These are phyloP conservation scores for Diachrysia chrysitis DNA, from an alignment of 2,888 invertebrate species.

Conservation along the genomic window DNA sequence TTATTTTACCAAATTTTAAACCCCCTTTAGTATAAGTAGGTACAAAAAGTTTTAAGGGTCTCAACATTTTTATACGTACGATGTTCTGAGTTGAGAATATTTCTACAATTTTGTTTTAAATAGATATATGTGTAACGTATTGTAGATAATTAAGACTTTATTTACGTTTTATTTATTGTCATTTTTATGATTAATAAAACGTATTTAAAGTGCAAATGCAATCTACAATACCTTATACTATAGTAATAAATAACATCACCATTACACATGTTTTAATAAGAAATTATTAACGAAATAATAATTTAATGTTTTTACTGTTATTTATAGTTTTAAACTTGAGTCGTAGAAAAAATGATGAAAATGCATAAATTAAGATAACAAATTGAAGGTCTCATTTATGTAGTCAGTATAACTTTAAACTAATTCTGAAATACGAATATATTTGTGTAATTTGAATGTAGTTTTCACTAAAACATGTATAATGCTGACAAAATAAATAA, in stretches of 20 bases:
- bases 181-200: too few species aligned
- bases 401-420: neutral
- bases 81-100: neutral
- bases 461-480: slow-evolving; percentile 23
- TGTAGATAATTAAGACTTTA: neutral
- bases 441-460: too few species aligned
- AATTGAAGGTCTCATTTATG: neutral
- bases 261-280: too few species aligned
- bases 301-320: neutral
- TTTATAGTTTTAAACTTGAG: neutral
- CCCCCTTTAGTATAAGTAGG: too few species aligned
- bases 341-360: neutral
- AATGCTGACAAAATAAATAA: slow-evolving; percentile 43
- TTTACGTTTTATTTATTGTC: too few species aligned
- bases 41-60: too few species aligned
- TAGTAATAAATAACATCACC: too few species aligned
- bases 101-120: neutral
- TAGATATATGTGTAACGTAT: neutral
- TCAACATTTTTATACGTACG: too few species aligned
- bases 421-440: too few species aligned
- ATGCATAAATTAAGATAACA: neutral
- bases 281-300: neutral
- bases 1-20: neutral
- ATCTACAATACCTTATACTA: too few species aligned
- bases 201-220: too few species aligned